Evolutionary conservation across 2,797 vertebrate genomes (phyloP), one percentile per base, ranked within the genome.

Genomic region (Schizopygopsis pylzovi): DNA sequence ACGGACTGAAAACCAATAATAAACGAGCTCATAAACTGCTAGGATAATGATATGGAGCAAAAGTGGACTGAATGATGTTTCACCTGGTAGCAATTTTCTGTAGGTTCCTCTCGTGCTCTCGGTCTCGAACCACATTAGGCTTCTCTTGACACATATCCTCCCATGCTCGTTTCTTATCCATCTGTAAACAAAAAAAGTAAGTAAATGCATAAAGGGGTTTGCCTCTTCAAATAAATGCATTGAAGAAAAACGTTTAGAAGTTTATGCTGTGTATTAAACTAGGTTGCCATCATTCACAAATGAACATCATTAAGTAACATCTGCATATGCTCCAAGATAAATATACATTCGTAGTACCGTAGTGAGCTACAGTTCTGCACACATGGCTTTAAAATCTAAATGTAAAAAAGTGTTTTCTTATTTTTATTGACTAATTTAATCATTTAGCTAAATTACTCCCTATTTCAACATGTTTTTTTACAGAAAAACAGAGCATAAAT

Each of bases 61-160:
- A 4, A 7, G 11, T 6, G 20, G 63, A 13, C 16, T 45, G 25
- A n/a, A 68, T 3, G 13, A 63, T 7, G 22, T 71, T 65, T 9
- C 93, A 99, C 98, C 98, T 98, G 0, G 98, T 99, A 68, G 98
- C 97, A 16, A 95, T 96, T 91, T 96, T 97, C 93, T 99, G 98
- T 52, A 99, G 95, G 85, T 92, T 95, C 89, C 92, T 94, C 91
- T 99, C 98, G 0, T 79, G 89, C 71, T 98, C 97, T 86, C 96
- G 92, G 94, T 98, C 97, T 92, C 86, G 95, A 77, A 96, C 95
- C 65, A 98, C 87, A 91, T 99, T 96, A 59, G 98, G 97, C 92
- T 99, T 99, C 83, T 96, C 97, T 91, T 97, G 92, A 91, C 94
- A 96, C 96, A 99, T 95, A 95, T 96, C 97, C 94, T 99, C 98